phyloP scores from a whole-genome alignment of 2,113 vertebrate genomes.

The Rhipidura dahli region DNA sequence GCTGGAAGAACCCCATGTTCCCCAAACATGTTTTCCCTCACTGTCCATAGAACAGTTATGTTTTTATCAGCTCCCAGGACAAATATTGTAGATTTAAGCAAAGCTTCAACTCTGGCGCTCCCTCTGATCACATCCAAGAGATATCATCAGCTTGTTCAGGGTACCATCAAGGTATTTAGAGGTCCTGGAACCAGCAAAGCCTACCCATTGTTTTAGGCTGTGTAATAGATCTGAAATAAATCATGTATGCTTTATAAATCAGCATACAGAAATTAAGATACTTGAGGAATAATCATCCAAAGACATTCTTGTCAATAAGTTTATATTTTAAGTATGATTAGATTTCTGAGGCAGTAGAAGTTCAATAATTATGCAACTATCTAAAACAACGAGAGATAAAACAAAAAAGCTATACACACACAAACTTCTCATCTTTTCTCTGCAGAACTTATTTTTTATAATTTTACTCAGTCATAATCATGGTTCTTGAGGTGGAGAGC shows the following conservation, averaged over 20 bases:
- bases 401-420: not conserved
- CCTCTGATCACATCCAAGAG: not conserved
- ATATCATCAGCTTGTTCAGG: not conserved
- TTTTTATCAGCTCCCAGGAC: not conserved
- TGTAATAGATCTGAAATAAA: not conserved
- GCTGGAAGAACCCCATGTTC: rapidly evolving
- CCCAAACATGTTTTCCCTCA: not conserved
- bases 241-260: not conserved
- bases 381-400: not conserved
- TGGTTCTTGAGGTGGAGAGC: not conserved
- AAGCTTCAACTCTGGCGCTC: rapidly evolving
- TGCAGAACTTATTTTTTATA: not conserved
- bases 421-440: not conserved
- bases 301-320: not conserved
- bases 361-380: not conserved
- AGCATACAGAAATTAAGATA: not conserved
- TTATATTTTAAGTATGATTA: not conserved
- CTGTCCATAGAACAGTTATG: not conserved
- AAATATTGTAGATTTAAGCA: not conserved
- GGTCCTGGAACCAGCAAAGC: not conserved
- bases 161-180: not conserved
- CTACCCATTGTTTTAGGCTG: not conserved
- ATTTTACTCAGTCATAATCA: not conserved
- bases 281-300: not conserved
- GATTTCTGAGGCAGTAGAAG: not conserved